These are phyloP conservation scores for Equus przewalskii DNA, from an alignment of 2,113 vertebrate species.

Conservation along the genomic window DNA sequence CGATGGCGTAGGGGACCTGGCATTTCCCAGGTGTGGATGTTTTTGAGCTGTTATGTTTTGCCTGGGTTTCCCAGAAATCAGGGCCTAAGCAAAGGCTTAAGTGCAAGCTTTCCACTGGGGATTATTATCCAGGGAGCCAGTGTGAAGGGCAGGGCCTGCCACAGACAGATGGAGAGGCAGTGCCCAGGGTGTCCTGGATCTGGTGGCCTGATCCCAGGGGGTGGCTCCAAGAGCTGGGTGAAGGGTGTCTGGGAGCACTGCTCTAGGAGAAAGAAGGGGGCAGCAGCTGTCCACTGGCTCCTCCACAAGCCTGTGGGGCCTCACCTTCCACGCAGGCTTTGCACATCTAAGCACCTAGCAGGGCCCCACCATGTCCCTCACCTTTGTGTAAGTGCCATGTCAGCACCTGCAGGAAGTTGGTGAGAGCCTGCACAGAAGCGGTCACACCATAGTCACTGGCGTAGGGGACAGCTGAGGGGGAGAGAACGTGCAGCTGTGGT, in stretches of 20 bases:
- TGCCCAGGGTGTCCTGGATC: not conserved
- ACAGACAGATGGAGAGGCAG: not conserved
- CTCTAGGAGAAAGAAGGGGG: not conserved
- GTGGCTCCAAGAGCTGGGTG: not conserved
- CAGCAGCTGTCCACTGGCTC: no score
- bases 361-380: not conserved
- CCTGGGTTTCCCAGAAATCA: not conserved
- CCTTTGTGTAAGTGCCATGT: not conserved
- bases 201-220: not conserved
- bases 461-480: not conserved
- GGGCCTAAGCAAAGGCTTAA: not conserved
- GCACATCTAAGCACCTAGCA: no score
- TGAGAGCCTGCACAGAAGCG: no score
- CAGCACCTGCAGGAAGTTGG: not conserved
- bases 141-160: not conserved
- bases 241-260: not conserved
- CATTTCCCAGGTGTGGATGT: not conserved
- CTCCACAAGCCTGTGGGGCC: not conserved
- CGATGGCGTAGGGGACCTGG: not conserved
- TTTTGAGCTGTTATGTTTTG: not conserved
- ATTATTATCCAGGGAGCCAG: not conserved
- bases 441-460: no score
- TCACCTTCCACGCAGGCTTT: not conserved
- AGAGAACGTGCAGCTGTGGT: not conserved
- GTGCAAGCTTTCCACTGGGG: not conserved